Base-by-base conservation (phyloP, 2,797 vertebrate species). In the Brachyalestes nurse region DNA sequence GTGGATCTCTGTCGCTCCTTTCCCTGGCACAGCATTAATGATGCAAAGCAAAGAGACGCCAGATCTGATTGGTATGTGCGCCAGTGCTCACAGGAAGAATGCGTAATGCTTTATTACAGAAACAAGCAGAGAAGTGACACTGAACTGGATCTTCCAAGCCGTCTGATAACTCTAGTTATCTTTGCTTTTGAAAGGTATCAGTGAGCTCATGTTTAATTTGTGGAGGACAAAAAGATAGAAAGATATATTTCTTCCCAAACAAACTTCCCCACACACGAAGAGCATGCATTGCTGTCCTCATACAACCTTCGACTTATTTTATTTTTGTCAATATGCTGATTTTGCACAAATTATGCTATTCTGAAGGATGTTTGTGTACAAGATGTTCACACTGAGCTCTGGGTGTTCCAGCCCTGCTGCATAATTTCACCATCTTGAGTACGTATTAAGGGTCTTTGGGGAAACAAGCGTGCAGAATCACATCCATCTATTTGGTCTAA, bases 1-100 rank as follows among this genome's bases (percentile, higher is more conserved):
- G 70, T 78, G 74, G 66, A 81, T 84, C 90, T 88, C 87, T 88
- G 89, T 90, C 90, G 88, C 87, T 87, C 86, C 75, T 77, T 87
- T 86, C 82, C 87, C 85, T 85, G 86, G 86, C 88, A 85, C 80
- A 80, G 88, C 90, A 93, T 93, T 88, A 93, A 93, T 92, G 91
- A 93, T 91, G 90, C 86, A 90, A 86, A 79, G 90, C 88, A 88
- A 88, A 91, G 84, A 85, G 83, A 69, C 84, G 87, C 86, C 90
- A 90, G 88, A 86, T 88, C 89, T 78, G 75, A 84, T 84, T 84
- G 75, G 61, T 72, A 79, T 79, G 82, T 88, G 49, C 58, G 34
- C 38, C 65, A 25, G 66, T 55, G 71, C 66, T 80, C 72, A 55
- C 66, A 76, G 73, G 73, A 71, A 65, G 73, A 85, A 81, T 85